Evolutionary conservation across 2,797 vertebrate species (phyloP).

Genomic region (Chloroceryle amazona): DNA sequence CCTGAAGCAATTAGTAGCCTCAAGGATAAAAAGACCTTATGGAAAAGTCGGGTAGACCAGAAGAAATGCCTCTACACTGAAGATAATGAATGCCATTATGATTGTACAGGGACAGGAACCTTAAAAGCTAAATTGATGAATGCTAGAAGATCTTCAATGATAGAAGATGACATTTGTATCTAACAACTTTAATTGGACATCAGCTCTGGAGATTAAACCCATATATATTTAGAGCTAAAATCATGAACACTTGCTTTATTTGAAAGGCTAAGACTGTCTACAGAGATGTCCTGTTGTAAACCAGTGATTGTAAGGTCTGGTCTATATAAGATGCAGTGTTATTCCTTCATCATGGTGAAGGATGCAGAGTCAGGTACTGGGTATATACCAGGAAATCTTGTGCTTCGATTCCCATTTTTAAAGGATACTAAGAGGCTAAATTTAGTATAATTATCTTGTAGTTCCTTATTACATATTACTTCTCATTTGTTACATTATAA

Average conservation of each 20-base stretch:
- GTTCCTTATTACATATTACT: neutral
- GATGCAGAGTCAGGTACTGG: neutral
- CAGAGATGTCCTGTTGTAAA: neutral
- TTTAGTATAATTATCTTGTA: neutral
- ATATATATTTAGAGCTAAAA: neutral
- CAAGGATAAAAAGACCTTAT: neutral
- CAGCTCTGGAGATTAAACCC: neutral
- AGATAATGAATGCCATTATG: neutral
- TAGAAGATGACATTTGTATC: neutral
- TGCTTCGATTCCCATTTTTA: neutral
- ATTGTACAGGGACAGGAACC: neutral
- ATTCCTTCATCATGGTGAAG: neutral
- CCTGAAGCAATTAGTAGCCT: neutral
- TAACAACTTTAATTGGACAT: neutral
- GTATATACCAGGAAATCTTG: neutral
- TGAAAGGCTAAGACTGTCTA: neutral
- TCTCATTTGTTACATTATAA: neutral
- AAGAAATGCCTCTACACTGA: neutral
- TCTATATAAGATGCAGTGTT: neutral
- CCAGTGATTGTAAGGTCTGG: neutral
- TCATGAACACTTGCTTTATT: neutral
- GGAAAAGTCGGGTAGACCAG: neutral
- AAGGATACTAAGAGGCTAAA: neutral
- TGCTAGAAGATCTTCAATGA: neutral
- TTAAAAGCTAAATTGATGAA: neutral